These are phyloP conservation scores for Pipistrellus nathusii DNA, from an alignment of 2,797 vertebrate genomes.

Conservation along the genomic window DNA sequence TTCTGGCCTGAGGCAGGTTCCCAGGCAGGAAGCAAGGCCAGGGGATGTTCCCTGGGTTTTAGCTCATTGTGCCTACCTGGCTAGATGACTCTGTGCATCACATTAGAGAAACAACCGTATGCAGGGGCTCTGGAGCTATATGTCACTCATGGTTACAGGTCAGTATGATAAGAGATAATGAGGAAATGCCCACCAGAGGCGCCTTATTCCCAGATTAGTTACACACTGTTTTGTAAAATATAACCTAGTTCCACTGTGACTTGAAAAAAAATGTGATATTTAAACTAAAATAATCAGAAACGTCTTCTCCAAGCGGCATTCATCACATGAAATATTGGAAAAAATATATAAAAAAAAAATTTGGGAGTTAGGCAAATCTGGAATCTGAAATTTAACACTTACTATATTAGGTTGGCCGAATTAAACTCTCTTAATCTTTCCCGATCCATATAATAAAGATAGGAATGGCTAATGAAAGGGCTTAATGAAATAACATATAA, in stretches of 20 bases:
- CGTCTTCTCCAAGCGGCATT: background rate
- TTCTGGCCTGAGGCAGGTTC: background rate
- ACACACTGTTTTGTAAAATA: background rate
- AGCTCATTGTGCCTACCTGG: background rate
- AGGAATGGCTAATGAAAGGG: background rate
- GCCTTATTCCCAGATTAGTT: background rate
- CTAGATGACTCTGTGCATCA: background rate
- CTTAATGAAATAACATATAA: background rate
- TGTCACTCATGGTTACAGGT: background rate
- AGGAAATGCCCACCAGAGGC: background rate
- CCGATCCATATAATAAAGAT: background rate
- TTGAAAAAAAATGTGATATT: constrained; percentile 33
- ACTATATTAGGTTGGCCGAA: background rate
- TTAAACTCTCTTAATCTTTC: background rate
- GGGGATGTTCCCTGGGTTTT: background rate
- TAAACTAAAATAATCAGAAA: constrained; percentile 18
- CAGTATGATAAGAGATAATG: background rate
- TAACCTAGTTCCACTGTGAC: background rate
- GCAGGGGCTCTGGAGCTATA: background rate
- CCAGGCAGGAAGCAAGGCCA: background rate
- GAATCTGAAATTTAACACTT: background rate
- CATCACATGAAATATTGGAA: background rate
- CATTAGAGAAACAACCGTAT: background rate
- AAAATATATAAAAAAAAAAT: background rate
- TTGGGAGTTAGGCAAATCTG: background rate